Evolutionary conservation across 2,888 invertebrate genomes (phyloP).

Genomic region (Homarus gammarus): DNA sequence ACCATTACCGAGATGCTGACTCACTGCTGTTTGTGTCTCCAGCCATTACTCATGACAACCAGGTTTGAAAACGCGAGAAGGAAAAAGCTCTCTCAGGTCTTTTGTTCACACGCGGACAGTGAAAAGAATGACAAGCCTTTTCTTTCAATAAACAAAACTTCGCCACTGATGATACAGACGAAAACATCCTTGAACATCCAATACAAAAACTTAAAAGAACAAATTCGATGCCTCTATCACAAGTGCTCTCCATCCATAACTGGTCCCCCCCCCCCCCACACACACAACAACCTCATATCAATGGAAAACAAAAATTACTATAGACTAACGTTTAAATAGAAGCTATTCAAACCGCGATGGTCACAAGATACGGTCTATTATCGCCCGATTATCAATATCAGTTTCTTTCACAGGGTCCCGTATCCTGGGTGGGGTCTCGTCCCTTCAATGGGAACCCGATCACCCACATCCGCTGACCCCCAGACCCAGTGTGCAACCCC

Average conservation of each 20-base stretch:
- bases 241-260: too few relatives aligned
- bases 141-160: background rate
- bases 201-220: background rate
- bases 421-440: background rate
- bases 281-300: too few relatives aligned
- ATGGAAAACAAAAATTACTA: background rate
- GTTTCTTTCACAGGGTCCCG: slow-evolving; percentile 32
- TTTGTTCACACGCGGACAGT: too few relatives aligned
- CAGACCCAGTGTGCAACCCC: background rate
- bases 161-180: background rate
- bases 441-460: slow-evolving; percentile 8
- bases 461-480: background rate
- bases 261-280: too few relatives aligned
- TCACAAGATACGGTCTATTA: slow-evolving; percentile 23
- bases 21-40: too few relatives aligned
- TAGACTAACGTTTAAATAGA: background rate
- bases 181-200: background rate
- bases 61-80: too few relatives aligned
- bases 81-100: too few relatives aligned
- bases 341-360: slow-evolving; percentile 13
- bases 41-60: too few relatives aligned
- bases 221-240: background rate
- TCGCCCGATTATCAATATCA: slow-evolving; percentile 36
- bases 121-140: too few relatives aligned
- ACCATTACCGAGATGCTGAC: too few relatives aligned